A percentile compares a stretch with the other conserved stretches of the same genome.
Conservation (phyloP, 2,113 vertebrate species). For the Corythaeola cristata region DNA sequence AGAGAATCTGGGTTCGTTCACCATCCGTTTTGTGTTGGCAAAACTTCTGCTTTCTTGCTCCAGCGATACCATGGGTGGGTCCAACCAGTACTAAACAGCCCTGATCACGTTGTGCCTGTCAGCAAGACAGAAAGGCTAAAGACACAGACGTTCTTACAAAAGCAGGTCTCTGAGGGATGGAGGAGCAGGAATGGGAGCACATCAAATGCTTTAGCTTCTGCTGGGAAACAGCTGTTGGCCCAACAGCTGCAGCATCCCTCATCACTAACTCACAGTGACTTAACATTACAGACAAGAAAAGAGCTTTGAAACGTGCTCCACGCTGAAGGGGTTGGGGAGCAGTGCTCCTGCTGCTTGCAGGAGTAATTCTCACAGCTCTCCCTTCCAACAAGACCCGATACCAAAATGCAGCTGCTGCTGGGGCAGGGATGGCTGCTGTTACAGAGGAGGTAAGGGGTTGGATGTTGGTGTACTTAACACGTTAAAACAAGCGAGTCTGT, state of each 20-base stretch:
- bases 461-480: neutral
- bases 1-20: neutral
- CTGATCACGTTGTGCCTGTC: neutral
- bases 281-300: too few species aligned
- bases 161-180: neutral
- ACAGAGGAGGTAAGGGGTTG: neutral
- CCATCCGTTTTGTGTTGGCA: neutral
- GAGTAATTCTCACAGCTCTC: neutral
- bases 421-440: neutral
- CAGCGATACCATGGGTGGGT: neutral
- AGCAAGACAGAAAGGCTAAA: neutral
- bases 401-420: neutral
- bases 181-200: neutral
- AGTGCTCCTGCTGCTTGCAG: neutral
- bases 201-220: neutral
- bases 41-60: neutral
- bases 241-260: neutral
- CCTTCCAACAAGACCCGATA: neutral
- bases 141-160: accelerated
- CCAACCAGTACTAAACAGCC: neutral
- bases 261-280: too few species aligned
- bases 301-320: neutral
- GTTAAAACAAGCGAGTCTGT: neutral
- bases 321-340: neutral
- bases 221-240: neutral